These are phyloP conservation scores for Cistogaster globosa DNA, from an alignment of 2,888 invertebrate genomes.

Conservation along the genomic window DNA sequence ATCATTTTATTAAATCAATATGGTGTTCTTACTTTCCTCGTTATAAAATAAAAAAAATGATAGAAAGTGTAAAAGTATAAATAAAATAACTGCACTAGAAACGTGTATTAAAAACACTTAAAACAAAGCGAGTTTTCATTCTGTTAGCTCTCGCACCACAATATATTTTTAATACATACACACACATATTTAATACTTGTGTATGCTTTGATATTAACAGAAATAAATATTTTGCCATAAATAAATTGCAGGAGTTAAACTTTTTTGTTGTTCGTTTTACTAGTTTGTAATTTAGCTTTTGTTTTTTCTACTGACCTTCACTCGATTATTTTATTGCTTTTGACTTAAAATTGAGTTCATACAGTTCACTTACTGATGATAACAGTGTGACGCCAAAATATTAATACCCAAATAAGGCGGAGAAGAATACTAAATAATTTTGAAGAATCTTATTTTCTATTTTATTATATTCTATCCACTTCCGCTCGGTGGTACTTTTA, in stretches of 20 bases:
- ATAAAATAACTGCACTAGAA: conserved; percentile 22
- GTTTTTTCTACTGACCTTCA: conserved; percentile 64
- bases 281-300: conserved; percentile 56
- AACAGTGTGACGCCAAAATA: conserved; percentile 16
- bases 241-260: conserved; percentile 72
- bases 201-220: neutral
- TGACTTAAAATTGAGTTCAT: conserved; percentile 59
- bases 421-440: neutral
- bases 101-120: conserved; percentile 29
- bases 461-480: too few relatives aligned
- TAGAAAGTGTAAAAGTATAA: neutral
- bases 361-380: conserved; percentile 37
- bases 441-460: too few relatives aligned
- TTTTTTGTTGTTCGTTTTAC: conserved; percentile 52
- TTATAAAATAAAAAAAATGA: neutral
- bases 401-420: neutral
- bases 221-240: conserved; percentile 62
- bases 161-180: conserved; percentile 6
- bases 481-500: too few relatives aligned
- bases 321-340: conserved; percentile 9
- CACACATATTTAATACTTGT: neutral
- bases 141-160: conserved; percentile 22
- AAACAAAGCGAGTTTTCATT: conserved; percentile 44
- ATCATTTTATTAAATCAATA: conserved; percentile 66
- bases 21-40: conserved; percentile 5